Conservation (phyloP, 2,888 invertebrate genomes). For the Polyommatus icarus region DNA sequence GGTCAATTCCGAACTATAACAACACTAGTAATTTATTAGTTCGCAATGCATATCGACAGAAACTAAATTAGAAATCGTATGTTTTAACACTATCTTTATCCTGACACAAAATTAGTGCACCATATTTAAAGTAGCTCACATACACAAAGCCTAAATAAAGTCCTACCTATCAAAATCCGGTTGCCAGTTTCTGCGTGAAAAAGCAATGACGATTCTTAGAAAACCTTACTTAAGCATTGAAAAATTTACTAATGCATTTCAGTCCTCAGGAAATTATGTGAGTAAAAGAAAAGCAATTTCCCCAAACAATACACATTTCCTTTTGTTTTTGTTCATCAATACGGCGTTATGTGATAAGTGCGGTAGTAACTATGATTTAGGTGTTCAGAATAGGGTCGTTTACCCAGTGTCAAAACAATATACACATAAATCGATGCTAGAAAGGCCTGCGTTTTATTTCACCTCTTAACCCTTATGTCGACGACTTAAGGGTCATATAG, state of each 20-base stretch:
- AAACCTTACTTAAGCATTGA: neutral
- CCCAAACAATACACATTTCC: neutral
- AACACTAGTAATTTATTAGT: neutral
- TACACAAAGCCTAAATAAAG: too few relatives aligned
- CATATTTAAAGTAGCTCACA: too few relatives aligned
- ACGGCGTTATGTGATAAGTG: neutral
- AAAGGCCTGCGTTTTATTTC: neutral
- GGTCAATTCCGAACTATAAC: neutral
- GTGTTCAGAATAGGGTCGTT: neutral
- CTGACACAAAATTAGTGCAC: too few relatives aligned
- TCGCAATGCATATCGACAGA: neutral
- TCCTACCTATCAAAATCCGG: neutral
- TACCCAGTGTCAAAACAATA: neutral
- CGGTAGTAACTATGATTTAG: conserved; percentile 8
- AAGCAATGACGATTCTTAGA: neutral
- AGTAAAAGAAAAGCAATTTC: neutral
- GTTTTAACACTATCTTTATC: neutral
- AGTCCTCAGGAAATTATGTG: neutral
- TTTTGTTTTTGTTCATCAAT: conserved; percentile 1
- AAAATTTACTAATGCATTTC: neutral
- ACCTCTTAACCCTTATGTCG: neutral
- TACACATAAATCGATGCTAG: conserved; percentile 7
- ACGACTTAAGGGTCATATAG: neutral
- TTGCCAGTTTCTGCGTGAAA: too few relatives aligned
- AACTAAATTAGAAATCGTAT: neutral